phyloP scores from a whole-genome alignment of 2,888 invertebrate species.

The Malthinus seriepunctatus region DNA sequence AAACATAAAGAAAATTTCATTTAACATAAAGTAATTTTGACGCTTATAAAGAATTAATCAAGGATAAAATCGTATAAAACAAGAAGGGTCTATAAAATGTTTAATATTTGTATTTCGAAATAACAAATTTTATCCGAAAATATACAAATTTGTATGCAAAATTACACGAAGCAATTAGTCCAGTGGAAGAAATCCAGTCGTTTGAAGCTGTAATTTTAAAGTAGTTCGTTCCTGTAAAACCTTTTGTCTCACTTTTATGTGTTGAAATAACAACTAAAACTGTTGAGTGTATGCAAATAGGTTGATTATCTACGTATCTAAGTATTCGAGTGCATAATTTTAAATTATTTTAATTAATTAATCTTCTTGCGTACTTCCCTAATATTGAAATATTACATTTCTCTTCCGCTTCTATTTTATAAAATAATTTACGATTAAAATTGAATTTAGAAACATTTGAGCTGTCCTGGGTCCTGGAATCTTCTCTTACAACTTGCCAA shows the following conservation, averaged over 20 bases:
- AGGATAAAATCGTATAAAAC: slow-evolving; percentile 44
- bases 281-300: slow-evolving; percentile 28
- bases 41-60: slow-evolving; percentile 47
- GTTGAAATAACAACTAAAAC: slow-evolving; percentile 23
- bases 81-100: slow-evolving; percentile 42
- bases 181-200: slow-evolving; percentile 48
- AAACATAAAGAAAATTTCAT: slow-evolving; percentile 32
- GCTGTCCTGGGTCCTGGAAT: no score
- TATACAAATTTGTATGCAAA: slow-evolving; percentile 48
- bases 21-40: slow-evolving; percentile 40
- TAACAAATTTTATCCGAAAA: slow-evolving; percentile 34
- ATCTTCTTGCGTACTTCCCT: no score
- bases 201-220: slow-evolving; percentile 38
- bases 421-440: no score
- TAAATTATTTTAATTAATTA: no score
- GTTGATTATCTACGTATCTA: not conserved
- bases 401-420: no score
- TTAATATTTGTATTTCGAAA: slow-evolving; percentile 36
- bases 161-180: slow-evolving; percentile 48
- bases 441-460: no score
- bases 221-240: slow-evolving; percentile 28
- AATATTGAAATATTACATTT: no score
- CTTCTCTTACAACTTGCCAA: no score
- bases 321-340: no score
- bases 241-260: slow-evolving; percentile 30